phyloP scores from a whole-genome alignment of 2,113 vertebrate genomes.

The Burhinus bistriatus region DNA sequence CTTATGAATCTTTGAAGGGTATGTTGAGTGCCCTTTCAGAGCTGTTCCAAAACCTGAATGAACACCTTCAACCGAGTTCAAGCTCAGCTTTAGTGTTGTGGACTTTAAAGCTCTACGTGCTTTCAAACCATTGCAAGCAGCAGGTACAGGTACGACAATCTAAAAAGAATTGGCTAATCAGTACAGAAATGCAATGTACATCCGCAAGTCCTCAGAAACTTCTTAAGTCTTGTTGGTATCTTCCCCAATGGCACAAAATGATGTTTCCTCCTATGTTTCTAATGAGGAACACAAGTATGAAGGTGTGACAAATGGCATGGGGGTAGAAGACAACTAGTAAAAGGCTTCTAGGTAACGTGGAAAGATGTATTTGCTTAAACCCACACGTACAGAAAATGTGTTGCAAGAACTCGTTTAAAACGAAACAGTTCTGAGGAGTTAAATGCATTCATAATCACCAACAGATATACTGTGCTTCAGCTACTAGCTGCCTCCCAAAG shows the following conservation, averaged over 20 bases:
- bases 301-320: not conserved
- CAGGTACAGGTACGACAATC: not conserved
- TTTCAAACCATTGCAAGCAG: not conserved
- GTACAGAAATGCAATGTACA: not conserved
- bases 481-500: not conserved
- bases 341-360: not conserved
- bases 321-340: rapidly evolving
- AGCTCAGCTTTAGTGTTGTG: not conserved
- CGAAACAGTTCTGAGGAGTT: not conserved
- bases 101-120: not conserved
- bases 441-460: not conserved
- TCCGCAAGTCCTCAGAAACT: not conserved
- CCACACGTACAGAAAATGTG: not conserved
- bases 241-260: not conserved
- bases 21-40: not conserved
- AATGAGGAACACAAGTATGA: not conserved
- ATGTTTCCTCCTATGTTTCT: not conserved
- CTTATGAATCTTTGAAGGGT: not conserved
- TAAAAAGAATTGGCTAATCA: not conserved
- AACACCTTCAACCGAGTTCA: not conserved
- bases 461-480: not conserved
- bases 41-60: not conserved
- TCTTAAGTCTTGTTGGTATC: not conserved
- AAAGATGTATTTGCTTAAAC: not conserved
- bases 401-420: not conserved